A percentile compares a stretch with the other conserved stretches of the same genome.
Evolutionary conservation across 2,113 vertebrate genomes (phyloP).

Genomic region (Osmerus eperlanus): DNA sequence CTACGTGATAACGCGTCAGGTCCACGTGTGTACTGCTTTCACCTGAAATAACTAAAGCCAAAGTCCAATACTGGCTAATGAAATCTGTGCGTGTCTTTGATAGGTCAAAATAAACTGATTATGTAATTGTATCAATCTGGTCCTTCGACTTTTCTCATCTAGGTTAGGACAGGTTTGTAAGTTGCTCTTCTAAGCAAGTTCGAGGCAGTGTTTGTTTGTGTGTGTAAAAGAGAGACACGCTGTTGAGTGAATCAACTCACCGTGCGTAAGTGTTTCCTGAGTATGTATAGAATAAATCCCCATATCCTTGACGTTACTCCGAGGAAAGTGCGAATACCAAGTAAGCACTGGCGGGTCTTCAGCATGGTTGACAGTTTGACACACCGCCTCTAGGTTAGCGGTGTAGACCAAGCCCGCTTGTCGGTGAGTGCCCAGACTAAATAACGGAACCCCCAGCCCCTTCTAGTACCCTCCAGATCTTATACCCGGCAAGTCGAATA

Average conservation of each 20-base stretch:
- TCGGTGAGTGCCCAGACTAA: background rate
- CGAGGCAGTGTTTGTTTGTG: background rate
- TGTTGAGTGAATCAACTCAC: slow-evolving; percentile 53
- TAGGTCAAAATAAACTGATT: too few species aligned
- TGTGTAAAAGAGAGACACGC: background rate
- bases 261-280: slow-evolving; percentile 78
- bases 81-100: too few species aligned
- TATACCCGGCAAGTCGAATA: background rate
- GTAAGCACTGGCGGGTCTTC: slow-evolving; percentile 76
- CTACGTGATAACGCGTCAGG: too few species aligned
- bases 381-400: slow-evolving; percentile 1
- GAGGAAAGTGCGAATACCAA: slow-evolving; percentile 77
- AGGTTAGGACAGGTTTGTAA: too few species aligned
- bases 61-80: background rate
- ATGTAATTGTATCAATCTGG: too few species aligned
- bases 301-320: slow-evolving; percentile 78
- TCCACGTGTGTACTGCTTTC: background rate
- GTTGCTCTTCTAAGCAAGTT: background rate
- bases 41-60: background rate
- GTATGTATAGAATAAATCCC: slow-evolving; percentile 78
- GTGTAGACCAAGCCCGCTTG: slow-evolving; percentile 8
- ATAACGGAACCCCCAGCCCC: slow-evolving; percentile 4
- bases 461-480: slow-evolving; percentile 4
- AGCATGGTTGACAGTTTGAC: slow-evolving; percentile 64
- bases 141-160: too few species aligned